Base-by-base conservation (phyloP, 2,113 vertebrate species). In the Orycteropus afer region DNA sequence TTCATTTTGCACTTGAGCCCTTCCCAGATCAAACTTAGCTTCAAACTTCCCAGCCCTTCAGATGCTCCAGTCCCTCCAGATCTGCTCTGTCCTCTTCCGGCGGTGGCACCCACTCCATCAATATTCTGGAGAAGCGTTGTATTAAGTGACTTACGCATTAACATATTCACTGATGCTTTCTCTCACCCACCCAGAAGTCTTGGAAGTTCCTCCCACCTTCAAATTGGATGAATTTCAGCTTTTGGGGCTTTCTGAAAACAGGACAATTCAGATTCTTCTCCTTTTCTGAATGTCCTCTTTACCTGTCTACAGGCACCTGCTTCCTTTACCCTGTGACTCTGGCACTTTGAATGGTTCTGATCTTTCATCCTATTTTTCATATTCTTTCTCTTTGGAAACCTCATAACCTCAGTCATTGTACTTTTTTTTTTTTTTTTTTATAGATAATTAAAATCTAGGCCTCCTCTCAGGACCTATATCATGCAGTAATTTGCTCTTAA, bases 191-290 rank as follows among this genome's bases (percentile, higher is more conserved):
- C 40, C 20, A 25, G 49, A 86, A 27, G 47, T 83, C 65, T 94
- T 32, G n/a, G 22, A 74, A 59, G 47, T 57, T 27, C 59, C 6
- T 74, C 23, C 3, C 9, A 77, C 29, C 51, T 90, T 90, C 29
- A 65, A n/a, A 1, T 69, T 59, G 55, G 47, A 85, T 69, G 40
- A 80, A 49, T 78, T 69, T 8, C 12, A 12, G 8, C 18, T 65
- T 73, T 55, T 51, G 7, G 61, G 61, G 37, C 32, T 67, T 96
- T 94, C 63, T 45, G 67, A 73, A 92, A 90, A 11, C 17, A 91
- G 42, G 3, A 17, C 12, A 34, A 12, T 55, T 81, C 22, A 80
- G 34, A 7, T 84, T 88, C n/a, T 71, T 51, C 18, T 29, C 3
- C 7, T 17, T 79, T 55, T 83, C 29, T 86, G 86, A 40, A 0